Conservation (phyloP, 1,140 invertebrate species). For the Bombus superbus region DNA sequence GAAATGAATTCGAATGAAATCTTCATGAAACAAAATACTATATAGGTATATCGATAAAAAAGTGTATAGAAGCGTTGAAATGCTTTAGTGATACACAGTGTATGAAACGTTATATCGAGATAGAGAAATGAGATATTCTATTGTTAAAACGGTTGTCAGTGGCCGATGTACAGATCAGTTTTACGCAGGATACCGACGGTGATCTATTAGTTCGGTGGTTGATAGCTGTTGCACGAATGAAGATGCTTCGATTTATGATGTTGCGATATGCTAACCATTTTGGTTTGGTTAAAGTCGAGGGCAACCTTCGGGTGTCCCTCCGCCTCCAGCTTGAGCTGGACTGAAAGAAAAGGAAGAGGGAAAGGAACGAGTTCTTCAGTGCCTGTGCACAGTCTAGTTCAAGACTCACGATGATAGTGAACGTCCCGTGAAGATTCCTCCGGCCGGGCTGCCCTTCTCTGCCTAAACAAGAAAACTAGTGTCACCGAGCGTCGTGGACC, state of each 20-base stretch:
- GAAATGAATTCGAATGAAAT: too few species aligned
- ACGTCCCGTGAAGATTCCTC: constrained; percentile 65
- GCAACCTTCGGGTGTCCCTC: constrained; percentile 67
- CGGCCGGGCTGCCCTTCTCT: constrained; percentile 54
- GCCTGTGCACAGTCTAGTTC: constrained; percentile 66
- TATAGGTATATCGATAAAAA: not conserved
- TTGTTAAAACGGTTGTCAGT: not conserved
- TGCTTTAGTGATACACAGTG: not conserved
- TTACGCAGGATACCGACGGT: too few species aligned
- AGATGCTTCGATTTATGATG: constrained; percentile 49
- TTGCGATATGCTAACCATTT: constrained; percentile 59
- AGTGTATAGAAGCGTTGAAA: not conserved
- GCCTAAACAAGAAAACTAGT: constrained; percentile 40
- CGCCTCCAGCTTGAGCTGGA: constrained; percentile 58
- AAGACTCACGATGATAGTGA: constrained; percentile 70
- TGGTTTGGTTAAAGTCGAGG: constrained; percentile 62
- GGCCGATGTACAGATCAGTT: not conserved
- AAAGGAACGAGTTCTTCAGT: constrained; percentile 66
- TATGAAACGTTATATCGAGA: not conserved
- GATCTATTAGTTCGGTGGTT: not conserved
- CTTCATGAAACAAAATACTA: too few species aligned
- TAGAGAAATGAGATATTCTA: not conserved
- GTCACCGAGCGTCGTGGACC: constrained; percentile 32
- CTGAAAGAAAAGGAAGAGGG: constrained; percentile 67
- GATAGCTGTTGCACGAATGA: not conserved